Percentiles rank a stretch among this genome's conserved stretches.
Evolutionary conservation across 2,797 vertebrate genomes (phyloP).

Genomic region (Clarias platycephalus): DNA sequence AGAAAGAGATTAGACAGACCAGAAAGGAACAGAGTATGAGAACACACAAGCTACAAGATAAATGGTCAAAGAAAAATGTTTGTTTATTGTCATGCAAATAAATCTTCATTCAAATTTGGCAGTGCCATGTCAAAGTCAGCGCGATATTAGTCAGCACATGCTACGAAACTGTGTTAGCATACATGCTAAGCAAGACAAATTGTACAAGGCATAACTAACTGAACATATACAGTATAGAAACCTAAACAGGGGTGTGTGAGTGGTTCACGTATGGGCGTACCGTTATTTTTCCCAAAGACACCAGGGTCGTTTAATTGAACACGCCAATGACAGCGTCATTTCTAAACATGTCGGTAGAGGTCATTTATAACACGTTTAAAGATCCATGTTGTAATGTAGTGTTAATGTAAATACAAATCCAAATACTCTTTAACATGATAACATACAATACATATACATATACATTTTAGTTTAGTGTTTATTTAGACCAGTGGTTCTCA

Average conservation of each 20-base stretch:
- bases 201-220: background rate
- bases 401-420: slow-evolving; percentile 19
- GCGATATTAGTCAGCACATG: slow-evolving; percentile 7
- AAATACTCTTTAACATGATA: slow-evolving; percentile 30
- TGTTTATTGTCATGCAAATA: slow-evolving; percentile 55
- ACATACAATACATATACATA: slow-evolving; percentile 28
- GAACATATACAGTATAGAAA: background rate
- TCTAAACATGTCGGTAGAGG: slow-evolving; percentile 44
- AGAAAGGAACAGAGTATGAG: slow-evolving; percentile 33
- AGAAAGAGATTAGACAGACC: slow-evolving; percentile 7
- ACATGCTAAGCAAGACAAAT: slow-evolving; percentile 12
- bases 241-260: slow-evolving; percentile 13
- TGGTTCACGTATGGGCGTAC: slow-evolving; percentile 26
- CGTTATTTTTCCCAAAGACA: slow-evolving; percentile 27
- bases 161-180: slow-evolving; percentile 30
- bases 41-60: slow-evolving; percentile 26
- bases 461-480: slow-evolving; percentile 24
- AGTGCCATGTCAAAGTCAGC: slow-evolving; percentile 26
- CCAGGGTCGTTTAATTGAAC: slow-evolving; percentile 28
- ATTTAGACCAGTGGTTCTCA: background rate
- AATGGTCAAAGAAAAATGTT: slow-evolving; percentile 27
- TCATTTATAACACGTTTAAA: slow-evolving; percentile 22
- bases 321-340: slow-evolving; percentile 36
- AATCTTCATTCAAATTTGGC: slow-evolving; percentile 24
- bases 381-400: slow-evolving; percentile 18